Conservation (phyloP, 1,140 invertebrate genomes). For the Megathymus violae region DNA sequence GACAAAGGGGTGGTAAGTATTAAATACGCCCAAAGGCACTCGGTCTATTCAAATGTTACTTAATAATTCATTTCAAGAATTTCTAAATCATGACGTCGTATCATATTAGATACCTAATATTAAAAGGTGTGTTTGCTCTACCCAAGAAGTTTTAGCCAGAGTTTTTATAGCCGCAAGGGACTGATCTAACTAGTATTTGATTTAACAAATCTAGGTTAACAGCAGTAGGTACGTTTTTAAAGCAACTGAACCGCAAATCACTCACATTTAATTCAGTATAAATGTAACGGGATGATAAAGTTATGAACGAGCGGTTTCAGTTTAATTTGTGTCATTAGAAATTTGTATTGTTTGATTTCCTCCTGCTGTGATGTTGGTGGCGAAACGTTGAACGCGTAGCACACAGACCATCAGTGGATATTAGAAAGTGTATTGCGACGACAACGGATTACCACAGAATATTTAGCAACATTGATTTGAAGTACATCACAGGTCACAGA, state of each 20-base stretch:
- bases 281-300: constrained; percentile 30
- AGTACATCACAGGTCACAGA: too few relatives aligned
- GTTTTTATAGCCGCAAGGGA: constrained; percentile 23
- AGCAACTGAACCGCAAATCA: constrained; percentile 27
- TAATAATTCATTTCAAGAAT: neutral
- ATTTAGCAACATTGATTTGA: too few relatives aligned
- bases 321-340: too few relatives aligned
- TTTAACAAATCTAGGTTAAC: constrained; percentile 30
- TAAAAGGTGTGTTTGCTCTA: constrained; percentile 5
- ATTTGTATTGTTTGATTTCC: too few relatives aligned
- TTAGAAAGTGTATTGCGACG: too few relatives aligned
- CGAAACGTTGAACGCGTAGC: too few relatives aligned
- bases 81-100: too few relatives aligned
- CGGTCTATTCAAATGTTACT: constrained; percentile 41
- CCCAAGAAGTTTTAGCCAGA: constrained; percentile 10
- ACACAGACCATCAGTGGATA: too few relatives aligned
- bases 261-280: constrained; percentile 31
- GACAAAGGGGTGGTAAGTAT: constrained; percentile 58
- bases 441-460: too few relatives aligned
- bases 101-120: too few relatives aligned
- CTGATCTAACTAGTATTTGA: constrained; percentile 33
- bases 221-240: constrained; percentile 16
- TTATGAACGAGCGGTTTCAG: constrained; percentile 14
- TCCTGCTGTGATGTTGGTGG: too few relatives aligned
- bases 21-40: constrained; percentile 55